Conservation (phyloP, 2,797 vertebrate species). For the Vespertilio murinus region DNA sequence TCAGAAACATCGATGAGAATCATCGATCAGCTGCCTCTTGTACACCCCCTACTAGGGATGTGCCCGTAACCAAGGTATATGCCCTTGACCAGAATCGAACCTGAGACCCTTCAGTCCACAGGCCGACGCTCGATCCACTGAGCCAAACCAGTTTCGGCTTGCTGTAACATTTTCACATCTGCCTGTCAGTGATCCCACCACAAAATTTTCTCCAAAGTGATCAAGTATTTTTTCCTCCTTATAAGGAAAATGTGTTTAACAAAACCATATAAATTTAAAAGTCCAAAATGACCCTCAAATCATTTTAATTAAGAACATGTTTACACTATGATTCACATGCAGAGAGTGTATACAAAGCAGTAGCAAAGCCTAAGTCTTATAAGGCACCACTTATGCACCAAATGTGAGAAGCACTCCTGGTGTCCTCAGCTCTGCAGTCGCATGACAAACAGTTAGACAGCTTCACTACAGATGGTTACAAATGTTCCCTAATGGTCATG, state of each 20-base stretch:
- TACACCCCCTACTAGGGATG: no score
- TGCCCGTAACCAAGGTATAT: no score
- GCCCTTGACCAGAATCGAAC: no score
- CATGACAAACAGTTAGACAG: background rate
- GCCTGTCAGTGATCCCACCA: background rate
- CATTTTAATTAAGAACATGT: background rate
- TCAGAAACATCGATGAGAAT: no score
- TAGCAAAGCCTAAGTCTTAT: background rate
- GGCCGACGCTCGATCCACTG: no score
- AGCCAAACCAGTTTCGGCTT: no score
- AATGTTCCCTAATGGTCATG: background rate
- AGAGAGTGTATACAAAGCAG: background rate
- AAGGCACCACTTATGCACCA: background rate
- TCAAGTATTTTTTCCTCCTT: background rate
- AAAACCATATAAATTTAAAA: constrained; percentile 40
- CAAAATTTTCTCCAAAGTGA: background rate
- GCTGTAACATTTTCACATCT: background rate
- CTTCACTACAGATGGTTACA: background rate
- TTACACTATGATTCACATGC: background rate
- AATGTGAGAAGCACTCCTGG: background rate
- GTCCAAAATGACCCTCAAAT: background rate
- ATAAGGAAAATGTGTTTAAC: background rate
- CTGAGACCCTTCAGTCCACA: no score
- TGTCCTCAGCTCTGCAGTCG: background rate
- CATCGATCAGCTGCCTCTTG: no score